Conservation (phyloP, 2,797 vertebrate species). For the Natrix natrix region DNA sequence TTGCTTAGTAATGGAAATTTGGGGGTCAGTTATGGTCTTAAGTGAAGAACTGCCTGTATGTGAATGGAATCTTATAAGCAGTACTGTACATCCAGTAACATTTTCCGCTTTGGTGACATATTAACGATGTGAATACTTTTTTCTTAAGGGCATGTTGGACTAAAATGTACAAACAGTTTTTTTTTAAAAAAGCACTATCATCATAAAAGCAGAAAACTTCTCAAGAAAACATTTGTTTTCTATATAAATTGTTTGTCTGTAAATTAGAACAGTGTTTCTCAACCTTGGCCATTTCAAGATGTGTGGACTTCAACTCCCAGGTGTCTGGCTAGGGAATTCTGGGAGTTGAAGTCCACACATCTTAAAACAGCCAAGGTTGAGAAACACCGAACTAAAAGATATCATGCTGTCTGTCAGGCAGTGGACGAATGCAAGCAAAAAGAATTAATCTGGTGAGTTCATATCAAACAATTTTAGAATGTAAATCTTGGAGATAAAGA, state of each 20-base stretch:
- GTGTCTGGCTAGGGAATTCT: no score
- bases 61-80: slow-evolving; percentile 3
- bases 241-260: slow-evolving; percentile 22
- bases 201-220: slow-evolving; percentile 34
- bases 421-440: slow-evolving; percentile 61
- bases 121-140: neutral
- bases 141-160: slow-evolving; percentile 41
- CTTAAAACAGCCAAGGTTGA: no score
- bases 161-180: slow-evolving; percentile 44
- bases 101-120: rapidly evolving
- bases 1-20: neutral
- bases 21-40: neutral
- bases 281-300: neutral
- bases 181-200: neutral
- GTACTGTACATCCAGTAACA: neutral
- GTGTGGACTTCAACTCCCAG: neutral
- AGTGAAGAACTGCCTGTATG: neutral
- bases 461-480: slow-evolving; percentile 63
- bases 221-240: slow-evolving; percentile 52
- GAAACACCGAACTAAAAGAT: neutral
- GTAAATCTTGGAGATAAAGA: slow-evolving; percentile 63
- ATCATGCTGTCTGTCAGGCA: slow-evolving; percentile 57
- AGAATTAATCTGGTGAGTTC: slow-evolving; percentile 65
- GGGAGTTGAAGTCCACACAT: no score
- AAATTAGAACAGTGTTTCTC: neutral